Evolutionary conservation across 2,888 invertebrate genomes (phyloP), one percentile per base, ranked within the genome.

Genomic region (Limnephilus lunatus): DNA sequence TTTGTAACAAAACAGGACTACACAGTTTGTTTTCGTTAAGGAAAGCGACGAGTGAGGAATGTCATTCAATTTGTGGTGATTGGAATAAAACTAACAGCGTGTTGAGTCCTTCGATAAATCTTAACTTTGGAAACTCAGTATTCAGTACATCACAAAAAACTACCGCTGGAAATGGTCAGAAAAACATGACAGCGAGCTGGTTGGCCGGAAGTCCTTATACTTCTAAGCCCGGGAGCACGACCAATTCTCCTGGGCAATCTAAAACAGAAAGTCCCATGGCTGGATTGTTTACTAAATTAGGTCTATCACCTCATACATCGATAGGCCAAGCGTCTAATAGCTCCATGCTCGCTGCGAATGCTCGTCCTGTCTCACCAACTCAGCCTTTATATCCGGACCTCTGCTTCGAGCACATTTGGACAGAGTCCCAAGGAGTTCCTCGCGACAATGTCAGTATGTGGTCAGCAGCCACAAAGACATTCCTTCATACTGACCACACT

Each of bases 341-440:
- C 0, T 96, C 96, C 0, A 95, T 96, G 95, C 94, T 95, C 94
- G 95, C 96, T 2, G 96, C 96, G 81, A 96, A 96, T 68, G 94
- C 95, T 35, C 95, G 95, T 0, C 96, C 96, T 93, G 94, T 95
- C 0, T 96, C 96, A 85, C 97, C 96, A n/a, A 95, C 97, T 0
- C 96, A 98, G 94, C 98, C 98, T 0, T 95, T 98, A 44, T 97
- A 97, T 94, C 99, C 99, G 0, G 98, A 98, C 94, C 96, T 99
- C 93, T 99, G 99, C 94, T 96, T 99, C 85, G 99, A 99, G 94
- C 98, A 98, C 94, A 96, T 99, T 25, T 99, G 99, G 99, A 98
- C 98, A 0, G 99, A 99, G 94, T 97, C 96, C 92, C 96, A 95
- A 93, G 96, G 96, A 93, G 94, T 94, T 81, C 91, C 94, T 0